Conservation (phyloP, 1,140 invertebrate species). For the Aphelenchoides fujianensis region DNA sequence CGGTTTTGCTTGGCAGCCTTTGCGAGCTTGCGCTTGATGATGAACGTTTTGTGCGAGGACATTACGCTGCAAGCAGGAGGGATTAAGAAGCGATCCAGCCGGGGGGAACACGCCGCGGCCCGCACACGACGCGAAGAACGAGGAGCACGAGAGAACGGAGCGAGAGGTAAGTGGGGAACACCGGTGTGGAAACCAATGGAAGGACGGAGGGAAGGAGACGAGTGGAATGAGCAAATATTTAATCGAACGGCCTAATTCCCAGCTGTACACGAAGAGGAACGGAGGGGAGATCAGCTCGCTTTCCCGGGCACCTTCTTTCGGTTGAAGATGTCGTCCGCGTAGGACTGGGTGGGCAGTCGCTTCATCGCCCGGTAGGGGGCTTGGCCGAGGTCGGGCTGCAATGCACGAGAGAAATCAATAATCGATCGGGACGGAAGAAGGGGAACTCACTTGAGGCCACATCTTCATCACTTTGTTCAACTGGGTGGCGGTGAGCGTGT, state of each 20-base stretch:
- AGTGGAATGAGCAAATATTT: not conserved
- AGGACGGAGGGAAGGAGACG: no score
- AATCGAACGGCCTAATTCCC: not conserved
- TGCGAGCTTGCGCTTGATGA: slow-evolving; percentile 46
- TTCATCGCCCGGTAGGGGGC: slow-evolving; percentile 51
- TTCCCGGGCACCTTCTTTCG: slow-evolving; percentile 36
- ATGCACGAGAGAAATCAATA: no score
- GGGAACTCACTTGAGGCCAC: no score
- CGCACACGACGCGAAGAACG: not conserved
- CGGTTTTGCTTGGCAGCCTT: slow-evolving; percentile 53
- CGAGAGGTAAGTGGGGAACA: not conserved
- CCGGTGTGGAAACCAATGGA: not conserved
- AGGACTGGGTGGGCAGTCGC: slow-evolving; percentile 44
- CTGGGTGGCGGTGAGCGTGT: slow-evolving; percentile 44
- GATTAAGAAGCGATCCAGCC: not conserved
- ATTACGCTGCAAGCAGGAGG: slow-evolving; percentile 24
- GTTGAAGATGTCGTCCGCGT: slow-evolving; percentile 50
- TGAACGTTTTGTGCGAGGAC: slow-evolving; percentile 52
- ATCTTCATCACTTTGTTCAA: slow-evolving; percentile 53
- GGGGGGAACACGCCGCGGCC: no score
- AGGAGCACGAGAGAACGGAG: not conserved
- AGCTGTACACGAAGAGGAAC: no score
- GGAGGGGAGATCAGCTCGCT: not conserved
- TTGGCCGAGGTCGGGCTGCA: slow-evolving; percentile 51
- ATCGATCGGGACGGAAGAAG: no score